Evolutionary conservation across 2,113 vertebrate genomes (phyloP).

Genomic region (Gasterosteus nipponicus): DNA sequence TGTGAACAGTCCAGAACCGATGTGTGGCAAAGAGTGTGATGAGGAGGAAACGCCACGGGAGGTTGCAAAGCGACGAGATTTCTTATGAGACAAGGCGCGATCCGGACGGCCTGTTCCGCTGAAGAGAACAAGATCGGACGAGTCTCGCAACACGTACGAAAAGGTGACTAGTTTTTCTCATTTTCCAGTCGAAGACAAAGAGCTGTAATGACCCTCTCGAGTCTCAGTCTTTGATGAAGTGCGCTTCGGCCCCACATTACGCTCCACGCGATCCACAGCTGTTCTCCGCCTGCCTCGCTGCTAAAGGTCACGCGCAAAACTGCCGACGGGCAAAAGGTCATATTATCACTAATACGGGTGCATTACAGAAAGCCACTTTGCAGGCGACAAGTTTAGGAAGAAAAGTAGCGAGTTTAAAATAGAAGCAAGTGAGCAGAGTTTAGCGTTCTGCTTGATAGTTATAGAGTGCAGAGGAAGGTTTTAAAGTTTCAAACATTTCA

Average conservation of each 20-base stretch:
- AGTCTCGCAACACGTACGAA: constrained; percentile 50
- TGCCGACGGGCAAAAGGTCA: constrained; percentile 80
- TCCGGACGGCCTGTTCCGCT: constrained; percentile 24
- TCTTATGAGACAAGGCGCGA: constrained; percentile 58
- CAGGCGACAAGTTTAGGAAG: constrained; percentile 23
- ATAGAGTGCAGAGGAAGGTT: not conserved
- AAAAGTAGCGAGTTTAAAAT: constrained; percentile 43
- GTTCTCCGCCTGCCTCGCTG: constrained; percentile 63
- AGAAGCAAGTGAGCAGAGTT: constrained; percentile 19
- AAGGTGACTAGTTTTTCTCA: constrained; percentile 76
- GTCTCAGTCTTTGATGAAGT: constrained; percentile 47
- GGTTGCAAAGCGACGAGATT: constrained; percentile 65
- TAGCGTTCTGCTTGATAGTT: constrained; percentile 8
- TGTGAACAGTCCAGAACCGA: constrained; percentile 36
- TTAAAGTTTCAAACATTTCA: not conserved
- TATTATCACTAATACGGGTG: constrained; percentile 71
- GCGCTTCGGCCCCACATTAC: constrained; percentile 67
- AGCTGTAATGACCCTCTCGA: constrained; percentile 53
- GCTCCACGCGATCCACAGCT: constrained; percentile 68
- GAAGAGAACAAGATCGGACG: constrained; percentile 48
- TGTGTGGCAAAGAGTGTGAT: constrained; percentile 39
- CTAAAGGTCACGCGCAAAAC: constrained; percentile 76
- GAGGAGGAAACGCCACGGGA: constrained; percentile 38
- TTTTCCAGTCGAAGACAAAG: constrained; percentile 72
- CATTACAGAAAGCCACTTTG: constrained; percentile 67